A percentile compares a stretch with the other conserved stretches of the same genome.
phyloP scores from a whole-genome alignment of 2,888 invertebrate genomes.

The Microctonus aethiopoides region DNA sequence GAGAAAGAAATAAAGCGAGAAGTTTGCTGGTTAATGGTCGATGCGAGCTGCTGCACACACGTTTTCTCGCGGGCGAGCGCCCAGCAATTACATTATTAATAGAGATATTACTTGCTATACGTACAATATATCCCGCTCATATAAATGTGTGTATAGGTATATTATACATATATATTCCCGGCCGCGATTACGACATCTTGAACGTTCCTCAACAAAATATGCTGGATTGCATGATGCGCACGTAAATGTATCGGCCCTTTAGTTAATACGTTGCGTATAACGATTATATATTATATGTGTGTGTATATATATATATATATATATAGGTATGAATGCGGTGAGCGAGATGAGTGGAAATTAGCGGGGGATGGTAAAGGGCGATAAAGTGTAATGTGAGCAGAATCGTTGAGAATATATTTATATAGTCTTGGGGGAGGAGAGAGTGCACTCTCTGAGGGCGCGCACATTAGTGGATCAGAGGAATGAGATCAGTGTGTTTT shows the following conservation, averaged over 20 bases:
- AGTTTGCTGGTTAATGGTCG: constrained; percentile 48
- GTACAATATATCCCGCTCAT: constrained; percentile 35
- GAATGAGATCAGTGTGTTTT: not conserved
- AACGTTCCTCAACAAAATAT: constrained; percentile 47
- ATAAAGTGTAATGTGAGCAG: too few species aligned
- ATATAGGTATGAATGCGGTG: too few species aligned
- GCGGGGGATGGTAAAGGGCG: not conserved
- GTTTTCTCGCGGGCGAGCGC: constrained; percentile 51
- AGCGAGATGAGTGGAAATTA: not conserved
- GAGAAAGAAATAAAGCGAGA: constrained; percentile 28
- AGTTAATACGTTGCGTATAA: constrained; percentile 32
- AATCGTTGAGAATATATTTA: too few species aligned
- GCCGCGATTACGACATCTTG: constrained; percentile 56
- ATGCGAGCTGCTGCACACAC: constrained; percentile 43
- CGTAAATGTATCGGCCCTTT: constrained; percentile 28
- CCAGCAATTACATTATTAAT: constrained; percentile 64
- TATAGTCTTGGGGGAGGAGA: too few species aligned
- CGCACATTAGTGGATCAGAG: too few species aligned
- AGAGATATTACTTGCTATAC: constrained; percentile 59
- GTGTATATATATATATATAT: too few species aligned
- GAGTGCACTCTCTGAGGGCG: too few species aligned
- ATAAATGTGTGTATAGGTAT: not conserved
- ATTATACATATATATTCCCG: constrained; percentile 14
- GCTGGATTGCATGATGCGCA: constrained; percentile 40
- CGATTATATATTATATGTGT: too few species aligned